A percentile compares a stretch with the other conserved stretches of the same genome.
phyloP scores from a whole-genome alignment of 2,113 vertebrate genomes.

The Marmota monax region DNA sequence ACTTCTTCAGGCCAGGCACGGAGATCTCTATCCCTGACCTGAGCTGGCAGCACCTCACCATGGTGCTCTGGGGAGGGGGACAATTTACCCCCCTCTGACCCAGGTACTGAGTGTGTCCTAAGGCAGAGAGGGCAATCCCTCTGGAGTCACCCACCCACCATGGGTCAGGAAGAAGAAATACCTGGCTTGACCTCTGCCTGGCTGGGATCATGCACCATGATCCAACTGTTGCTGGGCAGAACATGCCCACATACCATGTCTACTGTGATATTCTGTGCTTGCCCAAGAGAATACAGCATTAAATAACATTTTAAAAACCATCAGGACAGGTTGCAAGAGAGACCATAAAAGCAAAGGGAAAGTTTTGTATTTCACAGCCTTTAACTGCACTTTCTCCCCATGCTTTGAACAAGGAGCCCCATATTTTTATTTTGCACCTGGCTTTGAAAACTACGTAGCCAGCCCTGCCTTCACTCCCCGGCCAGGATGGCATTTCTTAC shows the following conservation, averaged over 20 bases:
- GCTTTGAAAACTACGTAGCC: background rate
- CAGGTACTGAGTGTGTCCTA: background rate
- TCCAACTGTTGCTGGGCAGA: background rate
- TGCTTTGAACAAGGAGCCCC: background rate
- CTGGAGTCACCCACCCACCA: background rate
- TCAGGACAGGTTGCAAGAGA: background rate
- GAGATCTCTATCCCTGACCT: background rate
- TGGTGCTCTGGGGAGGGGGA: no score
- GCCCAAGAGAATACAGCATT: background rate
- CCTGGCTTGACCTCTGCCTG: background rate
- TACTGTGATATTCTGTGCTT: background rate
- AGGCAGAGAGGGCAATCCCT: background rate
- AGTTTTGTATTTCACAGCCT: background rate
- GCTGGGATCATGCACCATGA: no score
- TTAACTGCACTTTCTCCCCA: background rate
- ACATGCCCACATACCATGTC: background rate
- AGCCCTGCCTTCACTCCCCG: background rate
- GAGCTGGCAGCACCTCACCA: background rate
- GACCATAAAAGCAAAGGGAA: background rate
- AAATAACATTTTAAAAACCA: background rate
- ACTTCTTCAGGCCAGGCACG: background rate
- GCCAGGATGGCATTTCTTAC: background rate
- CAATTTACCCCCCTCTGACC: background rate
- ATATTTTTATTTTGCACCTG: background rate
- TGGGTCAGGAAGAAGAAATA: background rate